These are phyloP conservation scores for Poicephalus gulielmi DNA, from an alignment of 2,113 vertebrate species.

Conservation along the genomic window DNA sequence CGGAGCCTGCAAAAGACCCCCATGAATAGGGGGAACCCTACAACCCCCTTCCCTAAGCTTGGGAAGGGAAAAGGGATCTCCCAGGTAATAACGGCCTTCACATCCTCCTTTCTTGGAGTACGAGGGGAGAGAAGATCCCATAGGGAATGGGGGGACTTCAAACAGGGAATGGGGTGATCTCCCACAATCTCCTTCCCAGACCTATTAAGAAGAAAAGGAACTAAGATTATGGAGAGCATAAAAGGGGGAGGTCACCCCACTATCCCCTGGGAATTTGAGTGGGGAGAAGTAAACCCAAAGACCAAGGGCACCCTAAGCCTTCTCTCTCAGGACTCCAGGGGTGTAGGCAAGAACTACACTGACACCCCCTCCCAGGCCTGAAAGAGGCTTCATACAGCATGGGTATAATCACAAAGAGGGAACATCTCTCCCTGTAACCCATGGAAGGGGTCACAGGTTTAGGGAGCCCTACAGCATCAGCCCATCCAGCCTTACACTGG, in stretches of 20 bases:
- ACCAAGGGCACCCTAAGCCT: not conserved
- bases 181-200: not conserved
- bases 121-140: not conserved
- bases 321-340: not conserved
- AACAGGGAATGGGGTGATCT: not conserved
- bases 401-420: not conserved
- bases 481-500: fast-evolving
- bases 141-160: fast-evolving
- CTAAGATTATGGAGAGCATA: fast-evolving
- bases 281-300: not conserved
- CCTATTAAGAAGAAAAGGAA: fast-evolving
- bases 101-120: not conserved
- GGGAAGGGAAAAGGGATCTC: fast-evolving
- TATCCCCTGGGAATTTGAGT: fast-evolving
- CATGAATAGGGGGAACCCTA: not conserved
- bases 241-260: fast-evolving
- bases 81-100: fast-evolving
- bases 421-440: fast-evolving
- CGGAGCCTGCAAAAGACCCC: not conserved
- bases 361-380: not conserved
- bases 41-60: fast-evolving
- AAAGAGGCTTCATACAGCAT: not conserved
- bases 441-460: not conserved
- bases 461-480: not conserved
- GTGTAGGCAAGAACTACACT: fast-evolving